These are phyloP conservation scores for Myotis myotis DNA, from an alignment of 2,797 vertebrate genomes.

Conservation along the genomic window DNA sequence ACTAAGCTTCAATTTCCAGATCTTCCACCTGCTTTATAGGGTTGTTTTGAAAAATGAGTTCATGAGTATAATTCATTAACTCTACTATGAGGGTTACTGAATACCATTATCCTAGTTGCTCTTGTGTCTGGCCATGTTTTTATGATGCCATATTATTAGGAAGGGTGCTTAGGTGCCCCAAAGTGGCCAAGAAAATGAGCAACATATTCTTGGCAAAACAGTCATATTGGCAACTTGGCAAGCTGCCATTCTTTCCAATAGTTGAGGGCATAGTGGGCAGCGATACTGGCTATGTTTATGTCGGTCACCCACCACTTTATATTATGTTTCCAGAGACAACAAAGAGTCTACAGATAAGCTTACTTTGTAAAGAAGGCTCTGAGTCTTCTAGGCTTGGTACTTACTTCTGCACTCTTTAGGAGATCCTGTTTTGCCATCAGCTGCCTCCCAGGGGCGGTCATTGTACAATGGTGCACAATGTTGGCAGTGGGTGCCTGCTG, in stretches of 20 bases:
- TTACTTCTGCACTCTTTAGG: constrained; percentile 94
- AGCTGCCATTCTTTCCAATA: background rate
- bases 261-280: rapidly evolving
- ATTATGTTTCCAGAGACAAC: constrained; percentile 53
- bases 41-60: constrained; percentile 34
- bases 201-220: background rate
- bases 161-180: background rate
- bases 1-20: constrained; percentile 30
- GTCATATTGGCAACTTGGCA: background rate
- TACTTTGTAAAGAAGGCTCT: background rate
- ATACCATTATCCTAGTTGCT: background rate
- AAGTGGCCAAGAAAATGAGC: background rate
- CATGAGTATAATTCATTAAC: background rate
- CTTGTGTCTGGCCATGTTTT: background rate
- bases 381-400: constrained; percentile 75
- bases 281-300: background rate
- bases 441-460: constrained; percentile 95
- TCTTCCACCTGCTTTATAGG: constrained; percentile 8
- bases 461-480: constrained; percentile 92
- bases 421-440: constrained; percentile 91
- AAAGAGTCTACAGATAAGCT: background rate
- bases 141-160: background rate
- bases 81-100: background rate
- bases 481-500: constrained; percentile 94
- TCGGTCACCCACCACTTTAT: background rate